These are phyloP conservation scores for Pampusana beccarii DNA, from an alignment of 2,113 vertebrate genomes.

Conservation along the genomic window DNA sequence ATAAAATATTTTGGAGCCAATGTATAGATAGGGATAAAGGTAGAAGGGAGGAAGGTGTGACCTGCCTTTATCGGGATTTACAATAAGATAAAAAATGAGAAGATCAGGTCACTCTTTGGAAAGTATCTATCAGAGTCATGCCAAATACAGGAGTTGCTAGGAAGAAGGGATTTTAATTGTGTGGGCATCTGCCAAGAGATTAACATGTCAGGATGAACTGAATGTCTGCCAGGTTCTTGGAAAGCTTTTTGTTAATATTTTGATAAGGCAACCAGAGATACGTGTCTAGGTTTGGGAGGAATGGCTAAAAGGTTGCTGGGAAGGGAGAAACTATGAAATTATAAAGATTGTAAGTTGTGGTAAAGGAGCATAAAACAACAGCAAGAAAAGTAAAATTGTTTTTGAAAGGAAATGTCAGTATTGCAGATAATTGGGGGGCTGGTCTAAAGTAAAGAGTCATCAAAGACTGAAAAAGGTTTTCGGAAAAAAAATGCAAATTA, in stretches of 20 bases:
- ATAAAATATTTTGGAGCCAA: not conserved
- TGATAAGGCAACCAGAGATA: not conserved
- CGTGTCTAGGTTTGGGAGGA: not conserved
- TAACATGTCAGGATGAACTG: not conserved
- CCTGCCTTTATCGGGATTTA: not conserved
- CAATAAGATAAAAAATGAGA: not conserved
- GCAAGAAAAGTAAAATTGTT: not conserved
- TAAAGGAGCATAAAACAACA: not conserved
- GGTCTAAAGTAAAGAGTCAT: not conserved
- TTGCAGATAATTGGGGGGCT: not conserved
- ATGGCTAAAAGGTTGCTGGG: not conserved
- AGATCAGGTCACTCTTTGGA: not conserved
- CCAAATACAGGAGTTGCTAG: not conserved
- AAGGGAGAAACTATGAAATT: not conserved
- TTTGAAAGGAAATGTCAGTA: not conserved
- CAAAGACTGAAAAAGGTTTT: not conserved
- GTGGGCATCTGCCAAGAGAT: not conserved
- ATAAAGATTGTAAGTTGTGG: not conserved
- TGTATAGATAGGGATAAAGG: not conserved
- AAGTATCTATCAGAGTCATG: not conserved
- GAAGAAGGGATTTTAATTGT: not conserved
- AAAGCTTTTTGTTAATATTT: slow-evolving; percentile 1
- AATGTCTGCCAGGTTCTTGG: not conserved
- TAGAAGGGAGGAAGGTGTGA: not conserved
- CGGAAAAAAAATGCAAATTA: not conserved